Conservation (phyloP, 2,888 invertebrate genomes). For the Tinea trinotella region DNA sequence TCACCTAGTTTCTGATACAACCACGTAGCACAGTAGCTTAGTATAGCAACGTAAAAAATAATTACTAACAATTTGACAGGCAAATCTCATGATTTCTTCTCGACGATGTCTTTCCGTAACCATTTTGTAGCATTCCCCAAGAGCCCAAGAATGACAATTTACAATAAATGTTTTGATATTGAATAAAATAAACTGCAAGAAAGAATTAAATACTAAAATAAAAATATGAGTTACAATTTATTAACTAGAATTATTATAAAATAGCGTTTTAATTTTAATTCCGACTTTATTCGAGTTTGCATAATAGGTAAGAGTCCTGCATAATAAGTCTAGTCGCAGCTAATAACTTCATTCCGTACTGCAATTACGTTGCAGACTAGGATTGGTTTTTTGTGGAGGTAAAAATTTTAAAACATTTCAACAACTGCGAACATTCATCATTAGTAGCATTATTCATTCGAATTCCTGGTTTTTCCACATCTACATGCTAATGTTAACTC, state of each 20-base stretch:
- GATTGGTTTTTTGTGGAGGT: slow-evolving; percentile 32
- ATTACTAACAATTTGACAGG: too few species aligned
- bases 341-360: slow-evolving; percentile 48
- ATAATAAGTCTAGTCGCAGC: slow-evolving; percentile 27
- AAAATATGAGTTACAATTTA: neutral
- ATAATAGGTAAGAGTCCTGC: neutral
- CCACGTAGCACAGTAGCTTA: too few species aligned
- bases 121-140: too few species aligned
- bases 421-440: slow-evolving; percentile 53
- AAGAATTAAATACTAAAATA: neutral
- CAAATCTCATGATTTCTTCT: too few species aligned
- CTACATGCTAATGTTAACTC: slow-evolving; percentile 32
- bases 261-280: neutral
- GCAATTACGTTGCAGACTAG: slow-evolving; percentile 46
- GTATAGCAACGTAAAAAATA: too few species aligned
- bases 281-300: neutral
- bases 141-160: too few species aligned
- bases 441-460: slow-evolving; percentile 53
- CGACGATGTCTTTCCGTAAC: too few species aligned
- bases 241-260: neutral
- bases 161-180: too few species aligned
- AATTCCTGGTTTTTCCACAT: slow-evolving; percentile 48
- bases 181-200: too few species aligned
- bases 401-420: slow-evolving; percentile 42
- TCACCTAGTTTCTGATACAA: too few species aligned